These are phyloP conservation scores for Neoniphon sammara DNA, from an alignment of 2,797 vertebrate species.

Conservation along the genomic window DNA sequence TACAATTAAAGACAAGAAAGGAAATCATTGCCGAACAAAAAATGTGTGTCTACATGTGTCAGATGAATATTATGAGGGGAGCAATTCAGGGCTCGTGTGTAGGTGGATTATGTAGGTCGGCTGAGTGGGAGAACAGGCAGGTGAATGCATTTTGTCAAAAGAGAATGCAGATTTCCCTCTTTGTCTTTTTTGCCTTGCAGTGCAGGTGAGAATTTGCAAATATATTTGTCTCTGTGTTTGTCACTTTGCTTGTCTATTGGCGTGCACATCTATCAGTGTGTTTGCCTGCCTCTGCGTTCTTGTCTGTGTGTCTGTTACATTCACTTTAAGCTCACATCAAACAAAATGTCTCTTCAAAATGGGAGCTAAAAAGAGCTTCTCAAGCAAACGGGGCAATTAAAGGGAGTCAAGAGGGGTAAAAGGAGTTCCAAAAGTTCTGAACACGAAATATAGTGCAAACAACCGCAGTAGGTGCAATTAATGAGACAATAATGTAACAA, in stretches of 20 bases:
- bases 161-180: constrained; percentile 64
- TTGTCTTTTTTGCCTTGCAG: constrained; percentile 56
- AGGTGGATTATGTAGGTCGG: constrained; percentile 79
- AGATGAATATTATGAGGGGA: constrained; percentile 64
- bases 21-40: constrained; percentile 51
- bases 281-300: constrained; percentile 4
- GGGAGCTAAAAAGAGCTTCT: constrained; percentile 50
- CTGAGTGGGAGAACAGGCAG: constrained; percentile 77
- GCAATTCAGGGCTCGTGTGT: constrained; percentile 68
- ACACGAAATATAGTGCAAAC: constrained; percentile 8
- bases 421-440: constrained; percentile 66
- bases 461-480: constrained; percentile 50
- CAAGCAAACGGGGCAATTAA: constrained; percentile 67
- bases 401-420: constrained; percentile 53
- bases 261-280: background rate
- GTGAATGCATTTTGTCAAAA: constrained; percentile 75
- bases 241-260: constrained; percentile 29
- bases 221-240: constrained; percentile 31
- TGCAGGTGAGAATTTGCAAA: constrained; percentile 50
- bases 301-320: constrained; percentile 15
- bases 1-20: constrained; percentile 13
- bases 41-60: constrained; percentile 55
- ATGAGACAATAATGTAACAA: constrained; percentile 62
- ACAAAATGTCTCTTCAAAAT: constrained; percentile 57
- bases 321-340: constrained; percentile 60